Evolutionary conservation across 2,888 invertebrate genomes (phyloP).

Genomic region (Idaea straminata): DNA sequence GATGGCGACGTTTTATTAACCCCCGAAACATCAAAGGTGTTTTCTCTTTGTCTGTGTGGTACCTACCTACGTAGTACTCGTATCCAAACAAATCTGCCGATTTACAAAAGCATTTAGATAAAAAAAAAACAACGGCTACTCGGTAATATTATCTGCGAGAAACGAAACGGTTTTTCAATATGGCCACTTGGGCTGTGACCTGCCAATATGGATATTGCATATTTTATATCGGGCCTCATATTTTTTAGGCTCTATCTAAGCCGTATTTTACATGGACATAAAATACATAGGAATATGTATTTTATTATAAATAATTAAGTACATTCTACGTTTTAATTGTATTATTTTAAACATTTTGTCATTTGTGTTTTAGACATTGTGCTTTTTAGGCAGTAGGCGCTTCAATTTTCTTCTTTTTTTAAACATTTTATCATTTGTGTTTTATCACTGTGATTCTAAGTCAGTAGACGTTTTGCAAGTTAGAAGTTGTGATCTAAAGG

Average conservation of each 20-base stretch:
- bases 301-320: background rate
- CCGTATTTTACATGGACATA: slow-evolving; percentile 20
- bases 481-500: no score
- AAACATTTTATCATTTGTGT: no score
- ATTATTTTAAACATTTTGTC: no score
- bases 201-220: slow-evolving; percentile 76
- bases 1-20: no score
- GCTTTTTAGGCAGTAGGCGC: no score
- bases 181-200: slow-evolving; percentile 48
- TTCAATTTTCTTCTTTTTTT: no score
- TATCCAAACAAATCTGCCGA: background rate
- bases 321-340: background rate
- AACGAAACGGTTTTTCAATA: slow-evolving; percentile 57
- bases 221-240: slow-evolving; percentile 65
- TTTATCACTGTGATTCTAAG: no score
- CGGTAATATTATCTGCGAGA: slow-evolving; percentile 16
- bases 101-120: slow-evolving; percentile 11
- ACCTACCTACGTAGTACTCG: no score
- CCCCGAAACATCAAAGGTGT: no score
- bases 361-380: no score
- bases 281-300: background rate
- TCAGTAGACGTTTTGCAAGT: no score
- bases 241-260: slow-evolving; percentile 39
- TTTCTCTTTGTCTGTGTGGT: no score
- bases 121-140: slow-evolving; percentile 11